A percentile compares a stretch with the other conserved stretches of the same genome.
Evolutionary conservation across 2,113 vertebrate species (phyloP).

Genomic region (Nettapus auritus): DNA sequence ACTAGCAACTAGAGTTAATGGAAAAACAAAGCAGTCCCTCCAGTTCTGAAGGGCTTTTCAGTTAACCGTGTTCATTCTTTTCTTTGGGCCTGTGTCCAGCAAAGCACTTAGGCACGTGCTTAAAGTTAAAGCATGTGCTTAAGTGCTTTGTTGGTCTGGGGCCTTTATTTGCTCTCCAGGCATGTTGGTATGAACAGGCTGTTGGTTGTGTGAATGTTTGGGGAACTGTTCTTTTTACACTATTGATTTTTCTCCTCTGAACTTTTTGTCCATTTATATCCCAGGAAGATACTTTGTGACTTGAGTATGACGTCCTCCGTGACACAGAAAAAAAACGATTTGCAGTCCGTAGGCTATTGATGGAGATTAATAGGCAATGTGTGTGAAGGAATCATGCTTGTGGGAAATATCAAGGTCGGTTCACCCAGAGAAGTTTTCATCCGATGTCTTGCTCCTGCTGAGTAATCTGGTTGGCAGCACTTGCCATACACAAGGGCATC

Average conservation of each 20-base stretch:
- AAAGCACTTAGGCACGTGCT: constrained; percentile 68
- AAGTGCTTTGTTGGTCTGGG: constrained; percentile 51
- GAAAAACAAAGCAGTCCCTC: constrained; percentile 48
- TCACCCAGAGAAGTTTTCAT: neutral
- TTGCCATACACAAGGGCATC: neutral
- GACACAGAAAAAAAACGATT: accelerated
- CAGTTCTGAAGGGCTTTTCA: constrained; percentile 40
- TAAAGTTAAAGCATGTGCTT: constrained; percentile 58
- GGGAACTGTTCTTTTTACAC: neutral
- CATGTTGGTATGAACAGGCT: constrained; percentile 48
- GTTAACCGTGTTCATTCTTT: constrained; percentile 39
- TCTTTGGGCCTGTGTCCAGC: constrained; percentile 52
- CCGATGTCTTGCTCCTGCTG: neutral
- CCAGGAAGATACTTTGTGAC: neutral
- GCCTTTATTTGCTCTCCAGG: constrained; percentile 41
- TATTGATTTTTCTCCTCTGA: neutral
- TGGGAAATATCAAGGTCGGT: neutral
- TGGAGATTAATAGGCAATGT: neutral
- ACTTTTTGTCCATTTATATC: neutral
- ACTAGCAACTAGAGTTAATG: constrained; percentile 51
- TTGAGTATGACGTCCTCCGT: neutral
- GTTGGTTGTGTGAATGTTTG: neutral
- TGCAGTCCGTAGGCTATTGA: neutral
- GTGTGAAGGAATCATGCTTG: neutral
- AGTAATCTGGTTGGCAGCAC: neutral